Percentiles rank a stretch among this genome's conserved stretches.
Conservation (phyloP, 1,140 invertebrate species). For the Dreissena rostriformis region DNA sequence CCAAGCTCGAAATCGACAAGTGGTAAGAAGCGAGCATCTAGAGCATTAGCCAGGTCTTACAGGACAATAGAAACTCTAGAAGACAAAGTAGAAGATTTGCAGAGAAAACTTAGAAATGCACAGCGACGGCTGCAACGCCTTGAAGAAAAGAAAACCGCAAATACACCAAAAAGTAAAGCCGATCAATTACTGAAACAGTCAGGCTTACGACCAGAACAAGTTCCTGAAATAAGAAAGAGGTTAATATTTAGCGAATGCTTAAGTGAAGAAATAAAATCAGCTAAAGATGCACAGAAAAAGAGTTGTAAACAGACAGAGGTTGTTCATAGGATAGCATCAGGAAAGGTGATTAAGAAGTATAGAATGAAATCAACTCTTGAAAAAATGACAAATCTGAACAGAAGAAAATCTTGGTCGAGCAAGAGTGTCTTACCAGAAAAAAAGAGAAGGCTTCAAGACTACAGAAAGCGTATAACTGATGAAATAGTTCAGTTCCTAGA, state of each 20-base stretch:
- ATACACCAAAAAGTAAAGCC: conserved; percentile 33
- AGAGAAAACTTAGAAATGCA: conserved; percentile 23
- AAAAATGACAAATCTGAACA: conserved; percentile 9
- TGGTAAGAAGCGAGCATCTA: conserved; percentile 27
- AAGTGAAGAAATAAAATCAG: conserved; percentile 22
- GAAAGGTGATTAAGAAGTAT: conserved; percentile 22
- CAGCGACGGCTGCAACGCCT: conserved; percentile 3
- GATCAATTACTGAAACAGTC: conserved; percentile 4
- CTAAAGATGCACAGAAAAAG: conserved; percentile 2
- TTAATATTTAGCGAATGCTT: conserved; percentile 9
- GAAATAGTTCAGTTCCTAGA: not conserved
- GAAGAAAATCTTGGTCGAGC: not conserved
- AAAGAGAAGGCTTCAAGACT: not conserved
- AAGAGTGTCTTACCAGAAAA: not conserved
- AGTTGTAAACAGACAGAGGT: not conserved
- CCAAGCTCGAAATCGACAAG: conserved; percentile 1
- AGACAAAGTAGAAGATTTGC: conserved; percentile 23
- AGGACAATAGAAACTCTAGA: conserved; percentile 40
- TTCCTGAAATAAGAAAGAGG: conserved; percentile 30
- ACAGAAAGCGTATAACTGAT: not conserved
- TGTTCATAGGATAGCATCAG: conserved; percentile 1
- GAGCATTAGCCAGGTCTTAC: conserved; percentile 27
- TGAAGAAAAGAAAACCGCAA: conserved; percentile 13
- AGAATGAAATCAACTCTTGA: conserved; percentile 14
- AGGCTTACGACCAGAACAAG: not conserved